Percentiles rank a stretch among this genome's conserved stretches.
Conservation (phyloP, 2,113 vertebrate species). For the Thunnus maccoyii region DNA sequence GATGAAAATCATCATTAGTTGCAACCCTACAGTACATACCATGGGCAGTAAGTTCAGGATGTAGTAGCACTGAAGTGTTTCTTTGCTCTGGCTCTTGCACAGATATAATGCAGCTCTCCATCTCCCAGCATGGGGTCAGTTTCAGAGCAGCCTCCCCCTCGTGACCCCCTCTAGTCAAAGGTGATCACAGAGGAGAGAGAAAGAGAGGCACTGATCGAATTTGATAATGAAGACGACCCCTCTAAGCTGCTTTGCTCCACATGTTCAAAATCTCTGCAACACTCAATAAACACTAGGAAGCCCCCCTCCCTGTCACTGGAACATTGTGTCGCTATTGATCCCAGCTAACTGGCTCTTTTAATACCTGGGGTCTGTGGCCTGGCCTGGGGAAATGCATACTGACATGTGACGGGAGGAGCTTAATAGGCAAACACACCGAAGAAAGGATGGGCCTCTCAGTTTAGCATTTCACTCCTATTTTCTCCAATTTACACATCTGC, state of each 20-base stretch:
- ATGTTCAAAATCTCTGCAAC: slow-evolving; percentile 82
- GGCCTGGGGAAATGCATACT: slow-evolving; percentile 79
- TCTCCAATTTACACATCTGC: slow-evolving; percentile 84
- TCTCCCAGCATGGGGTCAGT: slow-evolving; percentile 75
- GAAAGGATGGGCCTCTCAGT: slow-evolving; percentile 82
- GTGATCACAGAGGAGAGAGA: slow-evolving; percentile 77
- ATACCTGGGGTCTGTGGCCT: slow-evolving; percentile 82
- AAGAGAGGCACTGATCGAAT: slow-evolving; percentile 83
- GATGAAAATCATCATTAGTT: neutral
- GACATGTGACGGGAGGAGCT: slow-evolving; percentile 81
- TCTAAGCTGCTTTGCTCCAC: slow-evolving; percentile 85
- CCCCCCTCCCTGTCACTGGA: slow-evolving; percentile 78
- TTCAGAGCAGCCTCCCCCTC: slow-evolving; percentile 41
- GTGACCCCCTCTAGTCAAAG: slow-evolving; percentile 78
- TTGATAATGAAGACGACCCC: slow-evolving; percentile 87
- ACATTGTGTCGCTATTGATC: slow-evolving; percentile 88
- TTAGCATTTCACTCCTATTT: slow-evolving; percentile 77
- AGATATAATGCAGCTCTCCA: slow-evolving; percentile 57
- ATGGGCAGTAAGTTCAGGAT: neutral
- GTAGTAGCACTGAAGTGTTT: slow-evolving; percentile 36
- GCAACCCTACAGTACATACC: neutral
- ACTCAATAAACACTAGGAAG: slow-evolving; percentile 77
- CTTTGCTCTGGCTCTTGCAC: slow-evolving; percentile 25
- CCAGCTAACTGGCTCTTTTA: slow-evolving; percentile 78
- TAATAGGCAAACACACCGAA: slow-evolving; percentile 77